Evolutionary conservation across 2,113 vertebrate species (phyloP).

Genomic region (Tetraodon nigroviridis): DNA sequence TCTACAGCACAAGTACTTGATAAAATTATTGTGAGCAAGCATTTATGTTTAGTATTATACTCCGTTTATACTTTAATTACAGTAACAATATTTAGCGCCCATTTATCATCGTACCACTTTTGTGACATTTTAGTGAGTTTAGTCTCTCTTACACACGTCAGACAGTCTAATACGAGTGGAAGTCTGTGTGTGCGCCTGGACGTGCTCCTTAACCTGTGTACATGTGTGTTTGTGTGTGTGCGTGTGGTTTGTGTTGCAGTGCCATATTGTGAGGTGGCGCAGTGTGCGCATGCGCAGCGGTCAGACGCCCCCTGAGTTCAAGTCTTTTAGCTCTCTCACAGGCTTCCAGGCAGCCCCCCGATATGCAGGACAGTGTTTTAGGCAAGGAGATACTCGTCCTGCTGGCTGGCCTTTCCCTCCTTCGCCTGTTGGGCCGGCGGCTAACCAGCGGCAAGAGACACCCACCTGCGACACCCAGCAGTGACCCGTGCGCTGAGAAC

Average conservation of each 20-base stretch:
- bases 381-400: conserved; percentile 72
- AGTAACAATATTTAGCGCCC: too few relatives aligned
- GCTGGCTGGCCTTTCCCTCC: too few relatives aligned
- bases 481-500: too few relatives aligned
- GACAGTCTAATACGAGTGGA: conserved; percentile 10
- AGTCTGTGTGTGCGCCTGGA: conserved; percentile 31
- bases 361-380: conserved; percentile 81
- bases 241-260: conserved; percentile 80
- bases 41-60: too few relatives aligned
- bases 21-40: too few relatives aligned
- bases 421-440: too few relatives aligned
- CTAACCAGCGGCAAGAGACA: too few relatives aligned
- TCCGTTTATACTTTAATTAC: too few relatives aligned
- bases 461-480: too few relatives aligned
- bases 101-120: background rate
- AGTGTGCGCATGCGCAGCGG: conserved; percentile 74
- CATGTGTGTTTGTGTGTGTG: conserved; percentile 40
- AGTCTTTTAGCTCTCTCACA: conserved; percentile 79
- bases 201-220: conserved; percentile 52
- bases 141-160: background rate
- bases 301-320: conserved; percentile 78
- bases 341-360: conserved; percentile 79
- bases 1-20: too few relatives aligned
- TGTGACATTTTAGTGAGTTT: background rate
- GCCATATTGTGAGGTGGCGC: conserved; percentile 80